Percentiles rank a stretch among this genome's conserved stretches.
phyloP scores from a whole-genome alignment of 2,797 vertebrate species.

The Ptychobarbus kaznakovi region DNA sequence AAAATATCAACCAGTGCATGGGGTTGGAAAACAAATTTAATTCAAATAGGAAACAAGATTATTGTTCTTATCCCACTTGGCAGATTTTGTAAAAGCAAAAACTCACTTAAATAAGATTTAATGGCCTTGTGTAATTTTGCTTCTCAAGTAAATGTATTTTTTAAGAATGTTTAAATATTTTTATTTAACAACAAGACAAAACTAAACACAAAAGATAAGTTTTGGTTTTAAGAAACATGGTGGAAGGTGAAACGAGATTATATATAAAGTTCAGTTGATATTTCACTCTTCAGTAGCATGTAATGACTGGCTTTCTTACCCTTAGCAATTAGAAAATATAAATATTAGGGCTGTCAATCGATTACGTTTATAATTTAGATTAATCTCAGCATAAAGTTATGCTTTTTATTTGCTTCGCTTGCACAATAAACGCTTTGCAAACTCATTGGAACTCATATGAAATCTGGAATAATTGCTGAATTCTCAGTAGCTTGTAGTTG shows the following conservation, averaged over 20 bases:
- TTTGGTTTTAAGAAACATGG: neutral
- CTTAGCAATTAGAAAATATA: neutral
- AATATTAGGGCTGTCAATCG: neutral
- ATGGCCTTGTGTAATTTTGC: too few species aligned
- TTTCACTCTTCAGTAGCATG: neutral
- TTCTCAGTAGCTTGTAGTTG: neutral
- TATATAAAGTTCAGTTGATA: neutral
- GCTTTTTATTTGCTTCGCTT: neutral
- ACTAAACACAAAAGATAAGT: neutral
- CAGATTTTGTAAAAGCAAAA: too few species aligned
- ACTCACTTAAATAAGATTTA: too few species aligned
- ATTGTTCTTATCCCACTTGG: too few species aligned
- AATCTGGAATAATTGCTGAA: neutral
- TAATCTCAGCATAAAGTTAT: neutral
- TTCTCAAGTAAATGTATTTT: neutral
- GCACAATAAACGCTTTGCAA: too few species aligned
- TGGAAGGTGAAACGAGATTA: neutral
- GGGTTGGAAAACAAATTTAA: neutral
- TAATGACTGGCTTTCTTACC: neutral
- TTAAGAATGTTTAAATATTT: neutral
- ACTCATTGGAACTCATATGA: neutral
- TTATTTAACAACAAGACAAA: neutral
- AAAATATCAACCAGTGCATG: too few species aligned
- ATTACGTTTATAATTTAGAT: neutral
- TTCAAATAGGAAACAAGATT: too few species aligned